phyloP scores from a whole-genome alignment of 2,888 invertebrate species.

The Arrhopalites spinosus region DNA sequence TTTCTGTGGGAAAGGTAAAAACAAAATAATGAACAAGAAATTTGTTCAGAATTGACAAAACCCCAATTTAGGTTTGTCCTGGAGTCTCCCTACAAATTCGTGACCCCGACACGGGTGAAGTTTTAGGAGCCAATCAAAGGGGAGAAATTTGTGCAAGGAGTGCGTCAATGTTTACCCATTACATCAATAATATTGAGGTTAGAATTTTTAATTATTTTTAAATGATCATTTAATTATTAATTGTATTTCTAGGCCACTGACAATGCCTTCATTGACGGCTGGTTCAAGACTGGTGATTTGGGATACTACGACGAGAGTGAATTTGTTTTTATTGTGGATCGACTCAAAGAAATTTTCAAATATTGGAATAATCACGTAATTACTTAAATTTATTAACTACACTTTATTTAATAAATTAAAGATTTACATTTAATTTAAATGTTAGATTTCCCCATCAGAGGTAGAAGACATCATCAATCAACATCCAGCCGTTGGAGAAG shows the following conservation, averaged over 20 bases:
- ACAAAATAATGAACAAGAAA: background rate
- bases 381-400: background rate
- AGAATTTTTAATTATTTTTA: background rate
- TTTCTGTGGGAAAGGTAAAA: slow-evolving; percentile 46
- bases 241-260: slow-evolving; percentile 42
- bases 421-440: too few species aligned
- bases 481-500: slow-evolving; percentile 51
- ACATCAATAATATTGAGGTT: slow-evolving; percentile 48
- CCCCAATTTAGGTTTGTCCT: slow-evolving; percentile 29
- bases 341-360: slow-evolving; percentile 53
- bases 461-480: slow-evolving; percentile 48
- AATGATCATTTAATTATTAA: background rate
- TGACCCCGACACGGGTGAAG: slow-evolving; percentile 52
- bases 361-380: slow-evolving; percentile 52
- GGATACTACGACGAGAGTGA: slow-evolving; percentile 47
- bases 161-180: slow-evolving; percentile 40
- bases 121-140: slow-evolving; percentile 58
- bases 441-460: slow-evolving; percentile 50
- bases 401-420: background rate
- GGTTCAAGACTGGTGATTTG: slow-evolving; percentile 50
- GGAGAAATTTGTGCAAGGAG: slow-evolving; percentile 62
- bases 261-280: slow-evolving; percentile 45
- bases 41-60: background rate
- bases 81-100: slow-evolving; percentile 58
- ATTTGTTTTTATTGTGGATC: slow-evolving; percentile 49